Percentiles rank a stretch among this genome's conserved stretches.
These are phyloP conservation scores for Diaperis boleti DNA, from an alignment of 2,888 invertebrate genomes.

Conservation along the genomic window DNA sequence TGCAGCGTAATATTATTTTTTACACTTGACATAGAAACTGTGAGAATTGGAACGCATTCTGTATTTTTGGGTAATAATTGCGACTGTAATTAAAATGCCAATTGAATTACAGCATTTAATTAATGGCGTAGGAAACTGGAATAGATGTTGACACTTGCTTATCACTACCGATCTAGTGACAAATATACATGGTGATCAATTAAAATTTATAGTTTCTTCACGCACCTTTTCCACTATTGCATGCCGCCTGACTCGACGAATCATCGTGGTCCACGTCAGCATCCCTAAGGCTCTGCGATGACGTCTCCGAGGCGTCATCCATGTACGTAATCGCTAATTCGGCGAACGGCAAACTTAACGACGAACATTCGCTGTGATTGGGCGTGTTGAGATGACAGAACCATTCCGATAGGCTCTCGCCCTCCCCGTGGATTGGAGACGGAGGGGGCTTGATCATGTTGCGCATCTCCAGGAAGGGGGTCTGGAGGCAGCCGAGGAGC, in stretches of 20 bases:
- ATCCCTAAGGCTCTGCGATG: constrained; percentile 54
- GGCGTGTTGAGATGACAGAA: constrained; percentile 58
- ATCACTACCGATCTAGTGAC: too few relatives aligned
- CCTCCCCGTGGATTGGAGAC: constrained; percentile 62
- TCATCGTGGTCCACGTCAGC: constrained; percentile 52
- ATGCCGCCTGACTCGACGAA: constrained; percentile 56
- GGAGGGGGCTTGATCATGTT: constrained; percentile 70
- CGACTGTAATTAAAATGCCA: too few relatives aligned
- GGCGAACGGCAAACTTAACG: constrained; percentile 63
- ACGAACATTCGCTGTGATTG: constrained; percentile 64
- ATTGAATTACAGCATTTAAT: too few relatives aligned
- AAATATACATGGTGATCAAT: too few relatives aligned
- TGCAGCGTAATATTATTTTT: not conserved
- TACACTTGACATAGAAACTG: not conserved
- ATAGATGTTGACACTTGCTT: too few relatives aligned
- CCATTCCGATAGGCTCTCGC: constrained; percentile 65
- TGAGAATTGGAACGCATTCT: too few relatives aligned
- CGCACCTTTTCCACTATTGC: constrained; percentile 60
- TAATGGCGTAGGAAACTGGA: too few relatives aligned
- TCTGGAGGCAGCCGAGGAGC: constrained; percentile 72
- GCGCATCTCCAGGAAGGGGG: constrained; percentile 70
- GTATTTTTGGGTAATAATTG: too few relatives aligned
- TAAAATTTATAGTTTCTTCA: too few relatives aligned
- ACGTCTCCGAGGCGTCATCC: constrained; percentile 63
- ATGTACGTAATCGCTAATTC: constrained; percentile 64